Base-by-base conservation (phyloP, 1,140 invertebrate species). In the Mesaphorura yosii region DNA sequence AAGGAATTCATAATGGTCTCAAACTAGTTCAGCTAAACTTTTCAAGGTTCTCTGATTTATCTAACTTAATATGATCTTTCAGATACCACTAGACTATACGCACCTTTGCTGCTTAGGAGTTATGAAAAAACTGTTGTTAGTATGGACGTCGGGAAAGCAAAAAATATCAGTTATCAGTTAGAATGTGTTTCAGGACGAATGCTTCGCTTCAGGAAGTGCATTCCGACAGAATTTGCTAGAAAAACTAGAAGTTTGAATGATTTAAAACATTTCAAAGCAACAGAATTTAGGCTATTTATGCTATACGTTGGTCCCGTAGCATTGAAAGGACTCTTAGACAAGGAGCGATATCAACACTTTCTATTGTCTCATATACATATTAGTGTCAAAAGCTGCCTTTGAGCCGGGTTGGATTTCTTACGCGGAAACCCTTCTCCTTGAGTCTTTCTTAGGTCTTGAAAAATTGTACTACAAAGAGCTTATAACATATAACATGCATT, bases 231-330 rank as follows among this genome's bases (percentile, higher is more conserved):
- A 57, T 73, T 70, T 66, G 49, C 48, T 41, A 53, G 70, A 49
- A 67, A 69, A 53, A 67, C 68, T 7, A 57, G 68, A 48, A 34
- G 52, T 37, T 51, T 73, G 1, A 37, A 48, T 28, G 66, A 72
- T 41, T 25, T 68, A 34, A 59, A 65, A 5, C 39, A 62, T 17
- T 74, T 70, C 69, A 74, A 73, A 60, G 71, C 68, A 6, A 72
- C 70, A 39, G 72, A 73, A 57, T 70, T 71, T 55, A 51, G 70
- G 22, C 59, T 66, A 46, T 71, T 72, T 62, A 45, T 74, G 19
- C 52, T 72, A 3, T 74, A 73, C 59, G 67, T 64, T 22, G 72
- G 71, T 14, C 64, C 67, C 31, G 48, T 69, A n/a, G 62, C 67
- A 42, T 61, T 73, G 28, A 64, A 60, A 51, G 48, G 59, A 29